phyloP scores from a whole-genome alignment of 2,113 vertebrate species.

The Leucopsar rothschildi region DNA sequence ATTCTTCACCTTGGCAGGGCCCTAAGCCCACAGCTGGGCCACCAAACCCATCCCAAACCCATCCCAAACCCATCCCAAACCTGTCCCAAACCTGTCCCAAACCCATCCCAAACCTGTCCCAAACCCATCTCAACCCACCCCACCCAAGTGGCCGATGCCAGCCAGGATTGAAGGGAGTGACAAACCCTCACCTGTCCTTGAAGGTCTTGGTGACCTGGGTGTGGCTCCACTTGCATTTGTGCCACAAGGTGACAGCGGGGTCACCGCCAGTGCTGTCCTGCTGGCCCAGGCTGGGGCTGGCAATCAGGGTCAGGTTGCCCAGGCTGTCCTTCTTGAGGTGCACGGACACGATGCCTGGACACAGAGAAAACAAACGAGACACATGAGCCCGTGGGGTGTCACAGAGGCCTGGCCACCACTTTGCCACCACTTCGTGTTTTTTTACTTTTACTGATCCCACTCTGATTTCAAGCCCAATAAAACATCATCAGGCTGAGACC shows the following conservation, averaged over 20 bases:
- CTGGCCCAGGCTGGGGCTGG: slow-evolving; percentile 55
- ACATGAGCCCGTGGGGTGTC: rapidly evolving
- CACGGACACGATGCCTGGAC: slow-evolving; percentile 66
- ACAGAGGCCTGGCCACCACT: background rate
- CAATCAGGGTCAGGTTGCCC: slow-evolving; percentile 67
- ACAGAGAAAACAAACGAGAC: background rate
- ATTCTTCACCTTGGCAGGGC: background rate
- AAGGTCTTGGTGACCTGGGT: slow-evolving; percentile 16
- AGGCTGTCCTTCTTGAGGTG: slow-evolving; percentile 70
- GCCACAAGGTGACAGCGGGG: slow-evolving; percentile 26
- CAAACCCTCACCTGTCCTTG: slow-evolving; percentile 67
- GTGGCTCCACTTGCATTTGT: slow-evolving; percentile 60
- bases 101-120: background rate
- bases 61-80: background rate
- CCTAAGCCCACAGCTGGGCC: background rate
- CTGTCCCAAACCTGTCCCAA: background rate
- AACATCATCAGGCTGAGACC: background rate
- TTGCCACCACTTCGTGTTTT: rapidly evolving
- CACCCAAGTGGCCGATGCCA: background rate
- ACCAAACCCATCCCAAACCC: background rate
- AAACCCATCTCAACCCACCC: background rate
- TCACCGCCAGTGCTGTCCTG: background rate
- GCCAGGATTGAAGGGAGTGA: background rate
- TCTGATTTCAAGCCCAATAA: background rate
- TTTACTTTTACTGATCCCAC: background rate